These are phyloP conservation scores for Tychaedon coryphoeus DNA, from an alignment of 2,113 vertebrate species.

Conservation along the genomic window DNA sequence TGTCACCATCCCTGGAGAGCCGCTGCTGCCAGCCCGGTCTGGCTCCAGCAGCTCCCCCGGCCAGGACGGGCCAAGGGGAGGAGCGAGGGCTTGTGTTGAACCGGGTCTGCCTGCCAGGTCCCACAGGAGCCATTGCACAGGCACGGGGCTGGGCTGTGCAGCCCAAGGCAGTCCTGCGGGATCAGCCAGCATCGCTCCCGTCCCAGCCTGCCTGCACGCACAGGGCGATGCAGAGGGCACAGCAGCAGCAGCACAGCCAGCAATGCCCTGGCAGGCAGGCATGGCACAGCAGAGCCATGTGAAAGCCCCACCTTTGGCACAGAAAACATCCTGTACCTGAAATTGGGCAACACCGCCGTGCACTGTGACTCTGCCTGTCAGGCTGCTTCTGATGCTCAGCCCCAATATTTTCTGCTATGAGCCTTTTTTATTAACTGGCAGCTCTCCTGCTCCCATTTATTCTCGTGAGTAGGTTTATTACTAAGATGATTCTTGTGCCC, in stretches of 20 bases:
- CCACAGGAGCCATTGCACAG: neutral
- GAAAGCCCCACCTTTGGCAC: neutral
- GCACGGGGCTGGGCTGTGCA: neutral
- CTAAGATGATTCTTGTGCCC: neutral
- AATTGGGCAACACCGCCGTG: neutral
- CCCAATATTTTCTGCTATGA: neutral
- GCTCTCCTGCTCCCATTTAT: neutral
- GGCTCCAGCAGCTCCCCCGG: neutral
- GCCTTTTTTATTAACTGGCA: neutral
- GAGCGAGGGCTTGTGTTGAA: neutral
- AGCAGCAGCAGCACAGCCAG: neutral
- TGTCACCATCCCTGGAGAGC: rapidly evolving
- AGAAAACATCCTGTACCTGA: neutral
- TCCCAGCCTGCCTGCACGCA: neutral
- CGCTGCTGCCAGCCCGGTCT: too few species aligned
- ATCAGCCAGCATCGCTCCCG: neutral
- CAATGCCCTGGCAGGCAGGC: neutral
- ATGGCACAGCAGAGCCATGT: rapidly evolving
- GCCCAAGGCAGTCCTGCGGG: neutral
- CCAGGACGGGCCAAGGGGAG: neutral
- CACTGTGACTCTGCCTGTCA: neutral
- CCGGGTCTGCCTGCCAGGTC: neutral
- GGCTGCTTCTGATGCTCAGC: neutral
- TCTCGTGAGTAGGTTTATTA: neutral
- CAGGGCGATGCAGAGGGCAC: rapidly evolving